Percentiles rank a stretch among this genome's conserved stretches.
Evolutionary conservation across 2,113 vertebrate genomes (phyloP).

Genomic region (Macaca fascicularis): T2T-MFA8v1.1 NC_088387.1:1722001-1722500

Average conservation of each 20-base stretch:
- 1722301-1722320: background rate
- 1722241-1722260: slow-evolving; percentile 92
- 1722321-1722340: slow-evolving; percentile 19
- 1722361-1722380: slow-evolving; percentile 96
- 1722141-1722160: slow-evolving; percentile 95
- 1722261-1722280: background rate
- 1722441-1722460: slow-evolving; percentile 94
- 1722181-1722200: slow-evolving; percentile 91
- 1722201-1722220: slow-evolving; percentile 96
- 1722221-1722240: slow-evolving; percentile 95
- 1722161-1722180: slow-evolving; percentile 94
- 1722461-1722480: slow-evolving; percentile 97
- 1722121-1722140: slow-evolving; percentile 85
- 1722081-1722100: background rate
- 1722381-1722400: slow-evolving; percentile 96
- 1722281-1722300: background rate
- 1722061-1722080: background rate
- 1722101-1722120: background rate
- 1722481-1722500: slow-evolving; percentile 94
- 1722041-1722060: background rate
- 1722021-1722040: background rate
- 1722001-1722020: background rate
- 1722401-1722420: slow-evolving; percentile 96
- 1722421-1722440: slow-evolving; percentile 93
- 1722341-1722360: slow-evolving; percentile 95